Evolutionary conservation across 2,797 vertebrate species (phyloP).

Genomic region (Anguilla pacifica): DNA sequence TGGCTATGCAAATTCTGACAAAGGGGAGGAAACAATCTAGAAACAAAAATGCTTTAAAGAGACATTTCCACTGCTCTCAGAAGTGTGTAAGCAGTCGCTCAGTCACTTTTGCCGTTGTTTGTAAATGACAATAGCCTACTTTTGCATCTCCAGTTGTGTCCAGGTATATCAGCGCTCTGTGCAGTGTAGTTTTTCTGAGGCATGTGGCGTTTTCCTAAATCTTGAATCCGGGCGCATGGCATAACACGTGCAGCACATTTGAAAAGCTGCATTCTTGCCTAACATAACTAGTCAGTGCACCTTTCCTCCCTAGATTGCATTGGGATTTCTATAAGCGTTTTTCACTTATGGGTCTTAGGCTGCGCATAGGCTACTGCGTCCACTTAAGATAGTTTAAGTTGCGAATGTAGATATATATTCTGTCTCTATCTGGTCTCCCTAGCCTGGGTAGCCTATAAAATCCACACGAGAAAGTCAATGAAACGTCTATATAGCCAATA

Average conservation of each 20-base stretch:
- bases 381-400: slow-evolving; percentile 2
- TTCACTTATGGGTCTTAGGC: neutral
- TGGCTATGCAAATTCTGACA: slow-evolving; percentile 87
- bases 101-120: slow-evolving; percentile 25
- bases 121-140: neutral
- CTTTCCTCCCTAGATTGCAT: neutral
- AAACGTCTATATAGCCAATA: neutral
- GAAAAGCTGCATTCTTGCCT: neutral
- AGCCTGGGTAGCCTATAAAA: neutral
- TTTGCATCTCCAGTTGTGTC: slow-evolving; percentile 4
- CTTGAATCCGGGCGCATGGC: neutral
- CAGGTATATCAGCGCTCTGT: slow-evolving; percentile 18
- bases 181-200: neutral
- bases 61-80: slow-evolving; percentile 73
- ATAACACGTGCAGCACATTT: neutral
- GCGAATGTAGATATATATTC: neutral
- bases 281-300: neutral
- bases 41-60: slow-evolving; percentile 85
- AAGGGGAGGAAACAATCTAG: slow-evolving; percentile 78
- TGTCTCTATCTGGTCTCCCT: neutral
- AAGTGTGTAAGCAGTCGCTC: slow-evolving; percentile 42
- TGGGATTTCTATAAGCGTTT: neutral
- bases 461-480: neutral
- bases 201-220: neutral
- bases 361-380: too few relatives aligned